Evolutionary conservation across 2,797 vertebrate species (phyloP).

Genomic region (Poecilia picta): DNA sequence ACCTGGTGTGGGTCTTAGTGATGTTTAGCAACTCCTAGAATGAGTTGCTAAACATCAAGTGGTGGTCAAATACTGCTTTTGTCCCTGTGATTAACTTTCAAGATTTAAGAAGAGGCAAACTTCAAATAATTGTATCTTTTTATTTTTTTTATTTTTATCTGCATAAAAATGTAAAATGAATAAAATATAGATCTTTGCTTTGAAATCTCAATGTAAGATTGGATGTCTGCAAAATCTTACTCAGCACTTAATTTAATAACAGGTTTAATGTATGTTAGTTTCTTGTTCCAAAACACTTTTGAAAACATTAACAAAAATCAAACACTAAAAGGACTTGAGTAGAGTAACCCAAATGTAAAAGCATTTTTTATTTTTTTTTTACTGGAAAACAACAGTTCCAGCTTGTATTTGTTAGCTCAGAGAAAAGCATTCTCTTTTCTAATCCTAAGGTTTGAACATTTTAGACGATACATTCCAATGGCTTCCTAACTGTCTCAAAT

Average conservation of each 20-base stretch:
- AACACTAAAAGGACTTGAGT: background rate
- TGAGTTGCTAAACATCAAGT: conserved; percentile 20
- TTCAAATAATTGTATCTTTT: background rate
- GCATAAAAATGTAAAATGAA: background rate
- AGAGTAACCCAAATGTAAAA: background rate
- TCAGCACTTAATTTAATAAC: background rate
- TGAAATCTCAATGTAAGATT: background rate
- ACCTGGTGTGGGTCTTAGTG: conserved; percentile 47
- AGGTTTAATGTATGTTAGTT: background rate
- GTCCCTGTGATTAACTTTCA: conserved; percentile 33
- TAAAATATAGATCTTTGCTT: background rate
- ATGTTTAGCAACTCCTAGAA: conserved; percentile 58
- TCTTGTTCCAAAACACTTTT: background rate
- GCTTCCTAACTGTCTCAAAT: too few relatives aligned
- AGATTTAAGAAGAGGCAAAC: background rate
- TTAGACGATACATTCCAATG: background rate
- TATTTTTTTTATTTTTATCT: too few relatives aligned
- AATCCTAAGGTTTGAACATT: background rate
- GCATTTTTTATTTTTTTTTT: background rate
- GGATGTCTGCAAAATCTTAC: background rate
- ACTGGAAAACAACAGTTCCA: background rate
- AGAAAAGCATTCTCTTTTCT: background rate
- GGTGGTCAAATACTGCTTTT: conserved; percentile 49
- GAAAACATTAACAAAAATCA: background rate
- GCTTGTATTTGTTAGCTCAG: background rate